Percentiles rank a stretch among this genome's conserved stretches.
Evolutionary conservation across 2,888 invertebrate genomes (phyloP).

Genomic region (Protonemura montana): DNA sequence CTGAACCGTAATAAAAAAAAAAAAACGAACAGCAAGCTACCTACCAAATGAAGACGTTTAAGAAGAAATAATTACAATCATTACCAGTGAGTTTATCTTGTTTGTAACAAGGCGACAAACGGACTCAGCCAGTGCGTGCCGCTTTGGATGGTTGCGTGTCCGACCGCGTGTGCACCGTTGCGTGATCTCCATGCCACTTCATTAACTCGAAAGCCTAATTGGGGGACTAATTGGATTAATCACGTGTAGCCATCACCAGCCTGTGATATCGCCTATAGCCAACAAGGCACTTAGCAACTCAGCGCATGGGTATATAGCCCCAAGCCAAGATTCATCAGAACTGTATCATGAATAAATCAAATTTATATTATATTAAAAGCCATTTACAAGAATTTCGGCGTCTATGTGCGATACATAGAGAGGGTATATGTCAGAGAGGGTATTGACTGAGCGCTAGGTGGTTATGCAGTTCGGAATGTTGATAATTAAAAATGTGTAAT

Average conservation of each 20-base stretch:
- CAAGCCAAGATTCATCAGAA: slow-evolving; percentile 8
- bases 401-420: background rate
- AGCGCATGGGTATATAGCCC: background rate
- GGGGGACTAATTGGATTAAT: slow-evolving; percentile 32
- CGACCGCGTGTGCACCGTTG: background rate
- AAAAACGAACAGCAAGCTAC: background rate
- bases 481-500: background rate
- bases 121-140: no score
- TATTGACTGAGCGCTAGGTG: background rate
- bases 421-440: background rate
- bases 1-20: no score
- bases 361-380: background rate
- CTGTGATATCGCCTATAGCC: slow-evolving; percentile 7
- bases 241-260: slow-evolving; percentile 14
- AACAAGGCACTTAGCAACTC: slow-evolving; percentile 25
- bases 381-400: slow-evolving; percentile 7
- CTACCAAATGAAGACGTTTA: background rate
- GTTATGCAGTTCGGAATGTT: background rate
- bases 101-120: background rate
- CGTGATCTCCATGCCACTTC: slow-evolving; percentile 25
- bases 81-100: background rate
- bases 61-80: background rate
- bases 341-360: slow-evolving; percentile 7
- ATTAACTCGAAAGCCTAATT: slow-evolving; percentile 33
- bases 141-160: slow-evolving; percentile 7